Evolutionary conservation across 2,888 invertebrate species (phyloP), one percentile per base, ranked within the genome.

Genomic region (Phania funesta): DNA sequence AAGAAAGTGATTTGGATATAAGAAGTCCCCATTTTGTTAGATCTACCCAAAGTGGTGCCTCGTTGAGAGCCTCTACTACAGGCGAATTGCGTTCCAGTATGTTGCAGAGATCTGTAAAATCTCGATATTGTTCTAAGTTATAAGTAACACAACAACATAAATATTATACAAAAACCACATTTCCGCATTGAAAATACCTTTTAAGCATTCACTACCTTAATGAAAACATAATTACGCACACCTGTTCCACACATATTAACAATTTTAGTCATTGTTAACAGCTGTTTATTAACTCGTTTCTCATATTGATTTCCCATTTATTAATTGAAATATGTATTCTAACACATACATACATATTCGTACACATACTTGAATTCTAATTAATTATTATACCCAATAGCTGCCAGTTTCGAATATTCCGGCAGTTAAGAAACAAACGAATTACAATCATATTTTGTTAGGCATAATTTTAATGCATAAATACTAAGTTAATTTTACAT

Each of bases 61-160:
- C 94, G 1, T 90, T 93, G 78, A 91, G 93, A 70, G 94, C 94
- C 0, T 88, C 89, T 1, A 92, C 93, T 20, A 92, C 94, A 16
- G 95, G 94, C 0, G 95, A 94, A 89, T 91, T 93, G 2, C 91
- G 94, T 67, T 93, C 94, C 4, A 94, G 93, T 84, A 92, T 93
- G 86, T 88, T 93, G 75, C 92, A 93, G 73, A 90, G 93, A 80
- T 93, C 93, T 48, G 87, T 92, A 11, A 90, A 92, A 83, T 93
- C 93, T 9, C 91, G 92, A 67, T 90, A 90, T 84, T 91, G 92
- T 11, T 88, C 89, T 32, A 89, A 88, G 85, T 86, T 90, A 60
- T 89, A 88, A 82, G 2, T 35, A 38, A 3, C 16, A 26, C 3
- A 56, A 16, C 4, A 6, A 20, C 11, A 58, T 58, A 13, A 11